Evolutionary conservation across 2,113 vertebrate genomes (phyloP).

Genomic region (Strigops habroptila): DNA sequence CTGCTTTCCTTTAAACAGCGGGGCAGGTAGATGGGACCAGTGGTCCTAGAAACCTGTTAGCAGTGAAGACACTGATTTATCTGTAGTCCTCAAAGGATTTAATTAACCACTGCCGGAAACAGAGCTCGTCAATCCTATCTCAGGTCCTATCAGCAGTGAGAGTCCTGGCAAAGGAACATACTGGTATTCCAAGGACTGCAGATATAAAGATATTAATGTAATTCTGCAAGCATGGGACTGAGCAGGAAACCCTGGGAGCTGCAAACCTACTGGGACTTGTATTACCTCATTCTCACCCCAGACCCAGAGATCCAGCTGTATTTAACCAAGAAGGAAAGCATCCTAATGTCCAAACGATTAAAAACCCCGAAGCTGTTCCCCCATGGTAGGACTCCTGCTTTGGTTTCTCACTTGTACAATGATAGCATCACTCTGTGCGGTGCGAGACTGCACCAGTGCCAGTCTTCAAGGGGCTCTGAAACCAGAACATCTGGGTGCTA

Average conservation of each 20-base stretch:
- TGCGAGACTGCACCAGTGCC: background rate
- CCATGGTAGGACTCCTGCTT: background rate
- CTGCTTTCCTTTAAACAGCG: background rate
- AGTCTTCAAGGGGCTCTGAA: background rate
- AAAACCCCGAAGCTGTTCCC: background rate
- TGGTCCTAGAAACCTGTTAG: background rate
- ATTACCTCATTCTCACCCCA: background rate
- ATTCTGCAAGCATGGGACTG: rapidly evolving
- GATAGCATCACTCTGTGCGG: background rate
- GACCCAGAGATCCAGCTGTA: background rate
- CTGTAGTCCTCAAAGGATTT: background rate
- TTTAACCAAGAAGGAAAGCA: background rate
- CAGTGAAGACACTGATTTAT: too few relatives aligned
- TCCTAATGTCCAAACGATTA: background rate
- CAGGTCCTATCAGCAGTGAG: background rate
- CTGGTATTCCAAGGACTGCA: rapidly evolving
- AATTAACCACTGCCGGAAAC: background rate
- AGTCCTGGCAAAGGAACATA: background rate
- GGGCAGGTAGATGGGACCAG: background rate
- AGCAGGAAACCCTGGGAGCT: background rate
- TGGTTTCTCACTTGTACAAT: rapidly evolving
- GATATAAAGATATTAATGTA: rapidly evolving
- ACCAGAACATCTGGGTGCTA: too few relatives aligned
- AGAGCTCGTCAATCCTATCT: background rate
- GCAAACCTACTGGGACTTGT: background rate